These are phyloP conservation scores for Peromyscus melanophrys DNA, from an alignment of 2,797 vertebrate species.

Conservation along the genomic window DNA sequence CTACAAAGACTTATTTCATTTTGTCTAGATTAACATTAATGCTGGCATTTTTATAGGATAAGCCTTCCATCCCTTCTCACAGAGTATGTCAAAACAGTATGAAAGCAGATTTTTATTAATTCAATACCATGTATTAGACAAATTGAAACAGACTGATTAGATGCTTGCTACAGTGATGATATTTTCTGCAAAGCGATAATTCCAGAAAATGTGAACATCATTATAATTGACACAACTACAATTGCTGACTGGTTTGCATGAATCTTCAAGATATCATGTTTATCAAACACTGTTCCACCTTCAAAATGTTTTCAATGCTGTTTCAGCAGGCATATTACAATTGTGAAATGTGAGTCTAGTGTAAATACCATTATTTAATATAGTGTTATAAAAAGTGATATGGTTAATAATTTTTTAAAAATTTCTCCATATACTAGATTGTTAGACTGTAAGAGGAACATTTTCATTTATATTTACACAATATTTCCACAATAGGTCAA, in stretches of 20 bases:
- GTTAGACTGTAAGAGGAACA: neutral
- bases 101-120: neutral
- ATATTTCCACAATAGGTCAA: slow-evolving; percentile 73
- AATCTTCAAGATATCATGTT: neutral
- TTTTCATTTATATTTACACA: neutral
- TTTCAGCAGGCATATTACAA: neutral
- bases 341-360: neutral
- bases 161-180: neutral
- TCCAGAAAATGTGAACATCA: neutral
- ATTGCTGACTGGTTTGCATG: neutral
- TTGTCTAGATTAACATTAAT: neutral
- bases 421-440: neutral
- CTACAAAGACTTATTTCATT: neutral
- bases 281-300: neutral
- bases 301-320: neutral
- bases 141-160: neutral
- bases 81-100: neutral
- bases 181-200: neutral
- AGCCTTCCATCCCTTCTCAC: accelerated
- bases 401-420: neutral
- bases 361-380: neutral
- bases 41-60: neutral
- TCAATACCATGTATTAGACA: neutral
- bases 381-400: neutral
- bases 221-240: neutral